Evolutionary conservation across 2,797 vertebrate genomes (phyloP).

Genomic region (Australoheros facetus): DNA sequence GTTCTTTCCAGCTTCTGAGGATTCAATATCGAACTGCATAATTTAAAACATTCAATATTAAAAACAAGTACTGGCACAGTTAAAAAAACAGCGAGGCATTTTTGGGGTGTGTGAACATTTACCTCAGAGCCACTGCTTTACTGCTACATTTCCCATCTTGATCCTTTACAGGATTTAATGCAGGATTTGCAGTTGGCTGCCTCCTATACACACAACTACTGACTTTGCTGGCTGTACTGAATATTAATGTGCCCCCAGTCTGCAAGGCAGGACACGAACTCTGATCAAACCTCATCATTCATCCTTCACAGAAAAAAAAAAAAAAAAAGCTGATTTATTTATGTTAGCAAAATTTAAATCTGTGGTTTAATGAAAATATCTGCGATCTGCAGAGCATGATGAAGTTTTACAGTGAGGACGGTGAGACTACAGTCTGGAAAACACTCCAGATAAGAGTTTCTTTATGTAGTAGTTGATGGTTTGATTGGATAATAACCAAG

Average conservation of each 20-base stretch:
- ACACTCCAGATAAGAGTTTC: fast-evolving
- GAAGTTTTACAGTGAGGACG: background rate
- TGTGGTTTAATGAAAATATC: fast-evolving
- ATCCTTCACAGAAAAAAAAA: background rate
- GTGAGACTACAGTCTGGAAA: background rate
- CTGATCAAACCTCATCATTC: background rate
- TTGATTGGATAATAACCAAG: no score
- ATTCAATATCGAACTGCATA: background rate
- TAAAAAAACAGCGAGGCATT: background rate
- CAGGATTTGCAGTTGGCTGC: background rate
- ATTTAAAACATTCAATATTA: background rate
- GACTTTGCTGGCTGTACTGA: background rate
- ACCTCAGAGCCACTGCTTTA: background rate
- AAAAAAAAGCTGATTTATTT: fast-evolving
- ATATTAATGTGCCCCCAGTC: conserved; percentile 13
- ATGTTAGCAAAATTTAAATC: background rate
- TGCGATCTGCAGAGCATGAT: fast-evolving
- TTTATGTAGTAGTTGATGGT: background rate
- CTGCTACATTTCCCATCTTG: background rate
- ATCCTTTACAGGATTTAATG: background rate
- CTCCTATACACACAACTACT: background rate
- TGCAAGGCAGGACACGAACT: background rate
- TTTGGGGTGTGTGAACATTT: background rate
- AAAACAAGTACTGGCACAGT: background rate
- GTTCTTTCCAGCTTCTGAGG: background rate